Base-by-base conservation (phyloP, 2,797 vertebrate species). In the Spondyliosoma cantharus region DNA sequence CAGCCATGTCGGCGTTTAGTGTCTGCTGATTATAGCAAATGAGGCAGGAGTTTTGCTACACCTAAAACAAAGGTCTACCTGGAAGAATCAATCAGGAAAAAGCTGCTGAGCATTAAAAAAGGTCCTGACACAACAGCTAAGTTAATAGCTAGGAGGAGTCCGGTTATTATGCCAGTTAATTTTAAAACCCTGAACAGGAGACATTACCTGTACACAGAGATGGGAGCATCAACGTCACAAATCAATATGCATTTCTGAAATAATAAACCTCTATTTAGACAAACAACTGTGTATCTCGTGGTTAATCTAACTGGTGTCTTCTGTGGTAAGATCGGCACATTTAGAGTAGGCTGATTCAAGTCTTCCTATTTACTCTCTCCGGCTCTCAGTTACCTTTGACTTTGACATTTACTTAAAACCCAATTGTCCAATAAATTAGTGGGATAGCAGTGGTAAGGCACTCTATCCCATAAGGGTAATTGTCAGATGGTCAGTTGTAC, bases 121-220 rank as follows among this genome's bases (percentile, higher is more conserved):
- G 32, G 29, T 43, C 24, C 29, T 53, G 17, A 75, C 19, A 32
- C 13, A 32, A 63, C 56, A 69, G 12, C n/a, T 29, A 57, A 3
- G 16, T n/a, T 62, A 57, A 62, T 20, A 66, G 43, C 68, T 65
- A 37, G 5, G 42, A 24, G 12, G 20, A 15, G n/a, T 2, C 13
- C 24, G 7, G 17, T 60, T 53, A 20, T 11, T 19, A 24, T 56
- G 17, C 24, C 68, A 65, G 45, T 45, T 66, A 45, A 74, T 76
- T 53, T 50, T 72, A 19, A 80, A 25, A n/a, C 61, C 16, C 42
- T 5, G 2, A 49, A 50, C 56, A 45, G n/a, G 19, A 70, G 32
- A 58, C 13, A 37, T 46, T 7, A 4, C 8, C 13, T 59, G 25
- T 43, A n/a, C 49, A 48, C 49, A 4, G 22, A 45, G 22, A 20